A percentile compares a stretch with the other conserved stretches of the same genome.
Conservation (phyloP, 2,113 vertebrate species). For the Cottus gobio region DNA sequence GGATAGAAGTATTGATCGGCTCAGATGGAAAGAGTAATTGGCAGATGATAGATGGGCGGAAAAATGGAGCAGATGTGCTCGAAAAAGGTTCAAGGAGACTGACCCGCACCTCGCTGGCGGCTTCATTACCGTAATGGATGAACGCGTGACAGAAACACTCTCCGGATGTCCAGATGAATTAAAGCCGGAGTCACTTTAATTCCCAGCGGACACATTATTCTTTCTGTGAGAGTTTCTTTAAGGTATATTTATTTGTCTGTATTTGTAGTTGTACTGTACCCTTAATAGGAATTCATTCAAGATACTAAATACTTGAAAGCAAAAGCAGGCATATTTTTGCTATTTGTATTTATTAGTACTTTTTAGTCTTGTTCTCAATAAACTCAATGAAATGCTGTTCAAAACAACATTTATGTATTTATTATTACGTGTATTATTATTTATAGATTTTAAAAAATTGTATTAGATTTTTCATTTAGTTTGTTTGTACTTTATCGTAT, state of each 20-base stretch:
- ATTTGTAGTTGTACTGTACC: background rate
- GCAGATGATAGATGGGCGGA: conserved; percentile 37
- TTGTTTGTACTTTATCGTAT: too few relatives aligned
- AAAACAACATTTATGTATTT: too few relatives aligned
- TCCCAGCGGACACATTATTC: conserved; percentile 13
- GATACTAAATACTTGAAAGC: too few relatives aligned
- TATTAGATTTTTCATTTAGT: too few relatives aligned
- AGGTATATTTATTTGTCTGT: background rate
- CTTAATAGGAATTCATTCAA: too few relatives aligned
- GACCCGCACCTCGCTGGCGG: conserved; percentile 23
- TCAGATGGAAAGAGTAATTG: conserved; percentile 15
- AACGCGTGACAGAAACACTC: conserved; percentile 24
- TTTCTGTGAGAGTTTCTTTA: conserved; percentile 6
- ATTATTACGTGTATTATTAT: too few relatives aligned
- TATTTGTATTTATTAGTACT: too few relatives aligned
- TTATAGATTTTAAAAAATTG: too few relatives aligned
- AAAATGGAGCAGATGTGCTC: background rate
- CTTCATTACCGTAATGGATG: conserved; percentile 60
- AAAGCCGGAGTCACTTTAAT: conserved; percentile 31
- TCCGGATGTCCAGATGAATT: conserved; percentile 50
- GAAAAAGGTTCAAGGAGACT: conserved; percentile 45
- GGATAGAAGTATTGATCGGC: conserved; percentile 40
- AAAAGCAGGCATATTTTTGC: too few relatives aligned
- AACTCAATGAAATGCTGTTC: too few relatives aligned
- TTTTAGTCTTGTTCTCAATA: too few relatives aligned